Evolutionary conservation across 2,113 vertebrate species (phyloP).

Genomic region (Amazona vittata): DNA sequence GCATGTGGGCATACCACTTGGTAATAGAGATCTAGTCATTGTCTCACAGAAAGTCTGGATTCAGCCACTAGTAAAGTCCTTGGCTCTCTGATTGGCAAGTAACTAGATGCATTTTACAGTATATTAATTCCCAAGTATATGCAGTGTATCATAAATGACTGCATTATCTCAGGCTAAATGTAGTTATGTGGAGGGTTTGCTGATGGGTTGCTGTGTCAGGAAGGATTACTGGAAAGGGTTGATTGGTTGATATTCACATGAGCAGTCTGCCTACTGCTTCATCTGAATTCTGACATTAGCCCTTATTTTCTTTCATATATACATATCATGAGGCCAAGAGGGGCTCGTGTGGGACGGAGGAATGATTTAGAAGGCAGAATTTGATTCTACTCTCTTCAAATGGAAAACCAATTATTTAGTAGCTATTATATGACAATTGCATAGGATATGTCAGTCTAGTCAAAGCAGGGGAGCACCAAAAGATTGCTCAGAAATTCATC

Average conservation of each 20-base stretch:
- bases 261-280: neutral
- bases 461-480: neutral
- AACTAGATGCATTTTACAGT: neutral
- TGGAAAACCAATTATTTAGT: neutral
- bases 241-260: neutral
- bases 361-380: neutral
- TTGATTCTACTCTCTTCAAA: neutral
- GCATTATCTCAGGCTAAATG: neutral
- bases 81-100: neutral
- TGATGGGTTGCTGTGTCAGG: neutral
- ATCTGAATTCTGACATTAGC: neutral
- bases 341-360: neutral
- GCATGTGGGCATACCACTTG: neutral
- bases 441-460: neutral
- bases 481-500: neutral
- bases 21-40: neutral
- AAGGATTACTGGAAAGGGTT: neutral
- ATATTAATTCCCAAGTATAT: neutral
- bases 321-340: neutral
- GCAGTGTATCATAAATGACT: neutral
- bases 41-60: neutral
- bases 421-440: neutral
- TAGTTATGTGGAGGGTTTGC: neutral
- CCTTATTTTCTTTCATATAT: neutral
- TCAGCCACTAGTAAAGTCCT: neutral